phyloP scores from a whole-genome alignment of 2,113 vertebrate species.

The Clarias gariepinus region DNA sequence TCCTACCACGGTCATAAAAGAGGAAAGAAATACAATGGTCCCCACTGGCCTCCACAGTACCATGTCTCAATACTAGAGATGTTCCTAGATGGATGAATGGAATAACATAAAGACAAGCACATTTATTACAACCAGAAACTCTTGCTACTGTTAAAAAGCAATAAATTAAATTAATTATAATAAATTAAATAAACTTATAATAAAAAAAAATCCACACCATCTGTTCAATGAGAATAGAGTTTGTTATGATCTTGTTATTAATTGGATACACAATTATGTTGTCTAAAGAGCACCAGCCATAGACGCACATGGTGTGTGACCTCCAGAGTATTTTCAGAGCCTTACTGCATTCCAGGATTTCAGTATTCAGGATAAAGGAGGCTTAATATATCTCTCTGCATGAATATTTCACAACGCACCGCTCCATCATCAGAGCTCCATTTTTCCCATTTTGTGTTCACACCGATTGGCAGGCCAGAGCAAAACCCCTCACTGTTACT shows the following conservation, averaged over 20 bases:
- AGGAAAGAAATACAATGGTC: too few relatives aligned
- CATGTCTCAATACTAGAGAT: too few relatives aligned
- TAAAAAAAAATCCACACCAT: neutral
- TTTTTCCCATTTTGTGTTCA: neutral
- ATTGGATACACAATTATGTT: neutral
- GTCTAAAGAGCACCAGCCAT: neutral
- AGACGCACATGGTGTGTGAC: neutral
- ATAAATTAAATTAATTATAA: too few relatives aligned
- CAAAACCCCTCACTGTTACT: neutral
- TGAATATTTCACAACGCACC: constrained; percentile 11
- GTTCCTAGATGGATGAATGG: too few relatives aligned
- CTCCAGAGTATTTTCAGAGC: neutral
- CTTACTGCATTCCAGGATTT: neutral
- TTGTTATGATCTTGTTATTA: neutral
- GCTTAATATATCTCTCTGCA: neutral
- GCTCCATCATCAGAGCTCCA: neutral
- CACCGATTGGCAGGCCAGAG: neutral
- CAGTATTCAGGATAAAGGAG: neutral
- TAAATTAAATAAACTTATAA: too few relatives aligned
- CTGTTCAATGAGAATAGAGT: neutral
- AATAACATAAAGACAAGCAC: neutral
- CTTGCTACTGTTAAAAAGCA: neutral
- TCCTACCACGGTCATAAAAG: too few relatives aligned
- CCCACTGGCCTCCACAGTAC: too few relatives aligned
- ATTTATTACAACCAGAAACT: neutral